Evolutionary conservation across 1,140 invertebrate species (phyloP).

Genomic region (Rhopalosiphum padi): DNA sequence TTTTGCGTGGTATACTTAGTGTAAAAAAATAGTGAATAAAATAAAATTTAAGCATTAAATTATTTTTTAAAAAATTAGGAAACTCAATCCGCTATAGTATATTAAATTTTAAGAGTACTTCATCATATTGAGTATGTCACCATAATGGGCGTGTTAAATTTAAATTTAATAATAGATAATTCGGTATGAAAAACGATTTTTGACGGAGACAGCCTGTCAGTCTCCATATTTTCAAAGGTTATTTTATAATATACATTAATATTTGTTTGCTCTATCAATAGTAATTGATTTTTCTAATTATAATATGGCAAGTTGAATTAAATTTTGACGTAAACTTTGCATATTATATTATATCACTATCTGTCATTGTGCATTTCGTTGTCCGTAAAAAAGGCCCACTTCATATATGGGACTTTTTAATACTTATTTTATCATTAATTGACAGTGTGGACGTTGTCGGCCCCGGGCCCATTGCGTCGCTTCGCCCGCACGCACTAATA

Average conservation of each 20-base stretch:
- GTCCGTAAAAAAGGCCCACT: too few species aligned
- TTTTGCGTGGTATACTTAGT: neutral
- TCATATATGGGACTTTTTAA: too few species aligned
- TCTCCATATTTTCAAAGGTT: neutral
- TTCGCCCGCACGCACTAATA: too few species aligned
- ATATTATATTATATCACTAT: too few species aligned
- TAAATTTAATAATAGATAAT: neutral
- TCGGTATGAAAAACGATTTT: neutral
- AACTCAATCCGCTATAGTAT: neutral
- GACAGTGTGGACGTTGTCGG: too few species aligned
- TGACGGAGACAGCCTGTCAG: neutral
- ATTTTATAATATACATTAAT: neutral
- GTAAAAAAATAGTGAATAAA: too few species aligned
- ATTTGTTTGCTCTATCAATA: neutral
- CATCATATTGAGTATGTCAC: too few species aligned
- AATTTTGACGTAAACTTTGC: neutral
- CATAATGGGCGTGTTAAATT: too few species aligned
- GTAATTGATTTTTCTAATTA: neutral
- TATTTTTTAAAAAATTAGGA: too few species aligned
- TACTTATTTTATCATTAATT: too few species aligned
- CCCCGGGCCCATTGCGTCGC: too few species aligned
- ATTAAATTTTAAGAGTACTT: neutral
- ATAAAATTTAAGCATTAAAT: neutral
- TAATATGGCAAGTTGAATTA: neutral
- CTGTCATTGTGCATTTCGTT: too few species aligned